These are phyloP conservation scores for Chrysaora quinquecirrha DNA, from an alignment of 30 jellyfish, hydroid and myxozoan genomes.

Conservation along the genomic window DNA sequence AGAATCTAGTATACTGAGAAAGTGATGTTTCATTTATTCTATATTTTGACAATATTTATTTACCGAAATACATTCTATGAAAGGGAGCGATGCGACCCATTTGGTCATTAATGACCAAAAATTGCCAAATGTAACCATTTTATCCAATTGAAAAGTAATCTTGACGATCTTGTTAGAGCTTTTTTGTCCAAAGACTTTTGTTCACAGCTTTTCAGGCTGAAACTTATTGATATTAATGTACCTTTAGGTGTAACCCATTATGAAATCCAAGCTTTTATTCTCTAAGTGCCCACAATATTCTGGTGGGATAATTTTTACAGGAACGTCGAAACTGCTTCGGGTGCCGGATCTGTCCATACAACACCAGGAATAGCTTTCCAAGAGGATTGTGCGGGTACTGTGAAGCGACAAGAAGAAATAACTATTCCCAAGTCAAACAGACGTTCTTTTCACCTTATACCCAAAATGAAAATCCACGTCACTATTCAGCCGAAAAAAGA, in stretches of 20 bases:
- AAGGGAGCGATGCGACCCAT: too few relatives aligned
- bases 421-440: background rate
- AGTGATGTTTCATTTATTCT: too few relatives aligned
- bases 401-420: background rate
- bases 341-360: background rate
- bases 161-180: too few relatives aligned
- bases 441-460: background rate
- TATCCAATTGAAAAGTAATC: too few relatives aligned
- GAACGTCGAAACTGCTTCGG: background rate
- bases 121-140: too few relatives aligned
- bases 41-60: too few relatives aligned
- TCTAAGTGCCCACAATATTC: background rate
- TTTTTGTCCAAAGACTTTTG: too few relatives aligned
- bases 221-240: background rate
- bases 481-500: background rate
- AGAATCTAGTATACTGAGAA: too few relatives aligned
- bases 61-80: too few relatives aligned
- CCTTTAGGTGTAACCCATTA: too few relatives aligned
- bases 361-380: constrained; percentile 11
- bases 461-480: background rate
- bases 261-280: too few relatives aligned
- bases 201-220: background rate
- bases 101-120: too few relatives aligned
- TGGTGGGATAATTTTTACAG: constrained; percentile 15
- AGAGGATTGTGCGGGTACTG: background rate